Conservation (phyloP, 2,113 vertebrate genomes). For the Propithecus coquereli region DNA sequence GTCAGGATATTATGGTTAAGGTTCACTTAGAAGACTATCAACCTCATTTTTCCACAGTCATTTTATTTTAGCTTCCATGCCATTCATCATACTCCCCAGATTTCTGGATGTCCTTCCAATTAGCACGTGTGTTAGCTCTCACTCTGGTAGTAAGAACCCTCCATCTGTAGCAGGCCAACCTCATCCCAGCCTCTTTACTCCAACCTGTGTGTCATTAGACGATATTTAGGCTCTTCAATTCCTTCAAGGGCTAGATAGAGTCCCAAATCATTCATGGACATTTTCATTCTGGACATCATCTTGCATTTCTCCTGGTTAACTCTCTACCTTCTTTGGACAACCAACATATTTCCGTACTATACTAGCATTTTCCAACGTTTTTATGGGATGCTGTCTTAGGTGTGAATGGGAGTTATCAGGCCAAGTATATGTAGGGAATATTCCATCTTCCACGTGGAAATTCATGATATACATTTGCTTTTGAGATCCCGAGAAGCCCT, state of each 20-base stretch:
- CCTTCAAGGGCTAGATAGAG: not conserved
- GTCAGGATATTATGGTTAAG: not conserved
- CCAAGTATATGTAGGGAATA: not conserved
- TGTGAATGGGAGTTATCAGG: not conserved
- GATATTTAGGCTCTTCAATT: not conserved
- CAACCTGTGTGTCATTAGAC: not conserved
- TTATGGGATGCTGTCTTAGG: not conserved
- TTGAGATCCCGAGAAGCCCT: not conserved
- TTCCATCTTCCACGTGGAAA: not conserved
- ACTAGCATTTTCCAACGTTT: not conserved
- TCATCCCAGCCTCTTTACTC: not conserved
- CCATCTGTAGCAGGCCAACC: not conserved
- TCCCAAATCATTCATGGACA: not conserved
- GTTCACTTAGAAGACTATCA: not conserved
- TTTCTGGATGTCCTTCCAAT: not conserved
- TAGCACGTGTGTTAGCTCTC: not conserved
- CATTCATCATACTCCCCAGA: not conserved
- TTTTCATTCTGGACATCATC: not conserved
- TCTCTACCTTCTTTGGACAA: not conserved
- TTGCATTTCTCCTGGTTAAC: not conserved
- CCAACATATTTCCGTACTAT: not conserved
- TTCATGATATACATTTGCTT: not conserved
- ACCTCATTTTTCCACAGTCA: not conserved
- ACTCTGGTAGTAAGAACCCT: not conserved
- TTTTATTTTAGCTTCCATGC: not conserved